A percentile compares a stretch with the other conserved stretches of the same genome.
Evolutionary conservation across 2,113 vertebrate genomes (phyloP).

Genomic region (Pimephales promelas): DNA sequence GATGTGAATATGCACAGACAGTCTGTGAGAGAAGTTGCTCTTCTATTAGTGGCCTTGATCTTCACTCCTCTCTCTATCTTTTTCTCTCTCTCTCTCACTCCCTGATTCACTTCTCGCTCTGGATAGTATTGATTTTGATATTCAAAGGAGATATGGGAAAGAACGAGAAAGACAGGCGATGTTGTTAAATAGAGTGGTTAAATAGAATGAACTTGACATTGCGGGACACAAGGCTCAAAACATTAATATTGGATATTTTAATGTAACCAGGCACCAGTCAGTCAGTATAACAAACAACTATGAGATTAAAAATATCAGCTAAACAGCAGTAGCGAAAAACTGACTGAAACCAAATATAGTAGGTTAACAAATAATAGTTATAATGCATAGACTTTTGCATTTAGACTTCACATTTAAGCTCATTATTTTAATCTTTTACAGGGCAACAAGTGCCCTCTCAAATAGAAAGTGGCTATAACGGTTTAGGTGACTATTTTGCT

Average conservation of each 20-base stretch:
- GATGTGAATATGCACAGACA: conserved; percentile 42
- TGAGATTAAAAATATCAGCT: not conserved
- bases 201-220: conserved; percentile 41
- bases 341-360: not conserved
- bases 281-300: conserved; percentile 18
- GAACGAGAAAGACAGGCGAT: not conserved
- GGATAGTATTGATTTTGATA: conserved; percentile 20
- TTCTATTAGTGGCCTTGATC: conserved; percentile 29
- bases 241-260: not conserved
- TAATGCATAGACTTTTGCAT: conserved; percentile 1
- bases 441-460: not conserved
- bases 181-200: conserved; percentile 5
- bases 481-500: not conserved
- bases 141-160: conserved; percentile 8
- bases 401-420: not conserved
- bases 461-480: not conserved
- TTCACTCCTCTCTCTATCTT: not conserved
- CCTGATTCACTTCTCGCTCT: not conserved
- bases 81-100: not conserved
- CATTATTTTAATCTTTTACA: not conserved
- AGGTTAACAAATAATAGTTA: not conserved
- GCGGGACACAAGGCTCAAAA: not conserved
- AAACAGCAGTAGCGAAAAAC: conserved; percentile 10
- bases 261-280: not conserved
- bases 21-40: not conserved